phyloP scores from a whole-genome alignment of 1,140 invertebrate genomes.

The Wasmannia auropunctata region DNA sequence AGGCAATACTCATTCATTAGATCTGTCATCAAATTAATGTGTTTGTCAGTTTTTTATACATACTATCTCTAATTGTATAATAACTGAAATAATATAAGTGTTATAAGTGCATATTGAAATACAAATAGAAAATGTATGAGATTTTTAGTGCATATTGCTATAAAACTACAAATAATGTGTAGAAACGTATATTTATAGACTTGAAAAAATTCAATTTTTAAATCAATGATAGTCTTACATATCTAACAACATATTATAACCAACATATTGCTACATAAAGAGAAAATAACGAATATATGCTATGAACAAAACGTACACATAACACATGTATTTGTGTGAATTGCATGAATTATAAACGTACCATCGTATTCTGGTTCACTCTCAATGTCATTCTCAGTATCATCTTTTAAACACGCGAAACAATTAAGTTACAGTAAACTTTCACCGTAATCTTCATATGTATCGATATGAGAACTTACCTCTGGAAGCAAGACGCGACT shows the following conservation, averaged over 20 bases:
- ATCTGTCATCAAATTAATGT: conserved; percentile 81
- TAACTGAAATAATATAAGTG: neutral
- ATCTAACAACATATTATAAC: conserved; percentile 61
- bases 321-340: conserved; percentile 60
- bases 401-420: conserved; percentile 81
- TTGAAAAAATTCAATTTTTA: conserved; percentile 54
- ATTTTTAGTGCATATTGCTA: conserved; percentile 15
- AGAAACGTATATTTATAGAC: neutral
- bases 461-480: conserved; percentile 70
- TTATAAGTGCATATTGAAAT: neutral
- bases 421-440: conserved; percentile 72
- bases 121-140: neutral
- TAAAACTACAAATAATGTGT: conserved; percentile 9
- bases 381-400: conserved; percentile 80
- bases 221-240: conserved; percentile 36
- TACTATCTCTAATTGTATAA: neutral
- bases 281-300: conserved; percentile 31
- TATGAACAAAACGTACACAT: conserved; percentile 58
- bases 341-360: conserved; percentile 78
- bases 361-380: conserved; percentile 80
- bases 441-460: conserved; percentile 14
- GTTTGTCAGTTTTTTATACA: conserved; percentile 18
- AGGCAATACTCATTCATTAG: conserved; percentile 87
- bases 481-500: conserved; percentile 84
- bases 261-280: conserved; percentile 50